phyloP scores from a whole-genome alignment of 2,888 invertebrate genomes.

The Malthinus flaveolus region DNA sequence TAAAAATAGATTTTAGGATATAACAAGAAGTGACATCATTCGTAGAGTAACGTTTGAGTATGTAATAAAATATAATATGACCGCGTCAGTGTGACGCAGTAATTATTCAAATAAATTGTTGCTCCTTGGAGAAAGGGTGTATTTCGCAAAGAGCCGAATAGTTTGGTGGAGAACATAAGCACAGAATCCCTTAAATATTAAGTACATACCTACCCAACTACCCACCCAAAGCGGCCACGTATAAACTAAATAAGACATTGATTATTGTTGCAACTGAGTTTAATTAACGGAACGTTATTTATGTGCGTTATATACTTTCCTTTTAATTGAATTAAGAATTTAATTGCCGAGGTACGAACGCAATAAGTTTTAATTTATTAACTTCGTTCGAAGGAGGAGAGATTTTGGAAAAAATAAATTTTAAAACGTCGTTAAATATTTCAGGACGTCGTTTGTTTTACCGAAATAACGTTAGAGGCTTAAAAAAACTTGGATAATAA shows the following conservation, averaged over 20 bases:
- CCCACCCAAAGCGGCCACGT: constrained; percentile 2
- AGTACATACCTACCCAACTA: background rate
- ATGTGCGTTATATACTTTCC: constrained; percentile 6
- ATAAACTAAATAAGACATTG: constrained; percentile 11
- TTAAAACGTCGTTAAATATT: constrained; percentile 3
- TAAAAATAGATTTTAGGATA: too few relatives aligned
- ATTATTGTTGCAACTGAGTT: constrained; percentile 17
- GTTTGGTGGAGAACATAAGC: constrained; percentile 8
- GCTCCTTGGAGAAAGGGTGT: constrained; percentile 8
- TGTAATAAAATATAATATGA: constrained; percentile 7
- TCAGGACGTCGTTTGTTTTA: constrained; percentile 2
- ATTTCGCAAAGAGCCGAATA: constrained; percentile 13
- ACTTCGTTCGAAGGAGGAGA: background rate
- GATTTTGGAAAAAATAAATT: constrained; percentile 2
- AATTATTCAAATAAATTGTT: constrained; percentile 20
- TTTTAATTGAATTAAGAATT: constrained; percentile 7
- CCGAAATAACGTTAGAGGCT: constrained; percentile 1
- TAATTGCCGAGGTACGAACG: constrained; percentile 1
- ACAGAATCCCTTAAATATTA: constrained; percentile 14
- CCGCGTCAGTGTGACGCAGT: constrained; percentile 8
- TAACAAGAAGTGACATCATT: too few relatives aligned
- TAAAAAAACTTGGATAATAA: constrained; percentile 1
- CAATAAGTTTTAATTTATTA: constrained; percentile 3
- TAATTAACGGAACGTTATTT: constrained; percentile 16
- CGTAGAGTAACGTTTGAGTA: too few relatives aligned